Base-by-base conservation (phyloP, 2,113 vertebrate species). In the Cryptoleucopteryx plumbea region DNA sequence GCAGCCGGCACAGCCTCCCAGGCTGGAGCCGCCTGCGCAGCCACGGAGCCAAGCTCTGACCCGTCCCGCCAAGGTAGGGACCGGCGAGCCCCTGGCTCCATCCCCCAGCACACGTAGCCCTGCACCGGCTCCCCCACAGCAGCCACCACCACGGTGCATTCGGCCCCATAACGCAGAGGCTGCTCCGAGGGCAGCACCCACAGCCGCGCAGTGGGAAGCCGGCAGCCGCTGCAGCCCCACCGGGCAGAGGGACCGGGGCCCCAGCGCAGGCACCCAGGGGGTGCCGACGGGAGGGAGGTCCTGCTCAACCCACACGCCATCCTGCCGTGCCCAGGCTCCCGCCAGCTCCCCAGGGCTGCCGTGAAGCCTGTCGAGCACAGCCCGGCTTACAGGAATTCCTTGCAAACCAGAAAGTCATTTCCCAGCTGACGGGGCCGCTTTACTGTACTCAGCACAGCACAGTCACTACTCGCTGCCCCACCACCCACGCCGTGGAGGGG, bases 341-440 rank as follows among this genome's bases (percentile, higher is more conserved):
- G 0, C 10, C 0, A 0, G 72, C 83, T 67, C 31, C 61, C 71
- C 7, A 1, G 68, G 22, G n/a, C 55, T 66, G 80, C 78, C 1
- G 14, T 38, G 70, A 82, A 91, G 72, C 38, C 29, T 5, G 2
- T 31, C 0, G 2, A 66, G 74, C 8, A 1, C 59, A 93, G 71
- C 43, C 68, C 23, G 1, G 20, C 13, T 91, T 73, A 95, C 94
- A 82, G 92, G 84, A 94, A 97, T 91, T 95, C 93, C 89, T 88
- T 21, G 43, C 73, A 70, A 68, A 70, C 45, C 81, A 65, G 21
- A 80, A 93, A 96, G 94, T 91, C 71, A 96, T 97, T 97, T 97
- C 94, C 91, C 87, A 94, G 91, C 80, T 65, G 62, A 80, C 2
- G 10, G 15, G 67, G 79, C 88, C 2, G 0, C 62, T 91, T 90